Conservation (phyloP, 2,797 vertebrate genomes). For the Cirrhinus molitorella region DNA sequence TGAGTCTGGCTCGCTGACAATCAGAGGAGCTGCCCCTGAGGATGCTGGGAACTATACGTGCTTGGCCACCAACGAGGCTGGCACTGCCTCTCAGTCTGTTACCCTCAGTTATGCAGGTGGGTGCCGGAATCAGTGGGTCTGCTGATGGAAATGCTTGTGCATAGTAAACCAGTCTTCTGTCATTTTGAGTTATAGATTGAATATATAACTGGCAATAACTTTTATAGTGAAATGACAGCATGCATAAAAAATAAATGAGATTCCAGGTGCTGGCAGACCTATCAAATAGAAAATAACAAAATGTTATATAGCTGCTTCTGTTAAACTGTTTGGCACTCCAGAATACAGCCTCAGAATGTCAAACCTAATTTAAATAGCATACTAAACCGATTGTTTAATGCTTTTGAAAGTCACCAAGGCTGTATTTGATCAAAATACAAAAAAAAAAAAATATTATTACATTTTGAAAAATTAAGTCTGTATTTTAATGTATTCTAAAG, state of each 20-base stretch:
- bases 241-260: conserved; percentile 1
- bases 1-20: conserved; percentile 81
- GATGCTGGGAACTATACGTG: conserved; percentile 94
- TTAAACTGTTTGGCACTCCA: background rate
- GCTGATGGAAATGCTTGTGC: background rate
- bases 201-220: background rate
- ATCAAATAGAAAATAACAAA: background rate
- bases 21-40: conserved; percentile 81
- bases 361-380: background rate
- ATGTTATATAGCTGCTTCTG: background rate
- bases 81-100: conserved; percentile 78
- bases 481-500: background rate
- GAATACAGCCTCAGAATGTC: background rate
- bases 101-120: conserved; percentile 84
- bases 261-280: background rate
- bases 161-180: background rate
- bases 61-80: conserved; percentile 81
- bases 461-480: too few relatives aligned
- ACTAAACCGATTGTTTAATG: background rate
- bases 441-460: background rate
- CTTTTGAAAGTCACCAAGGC: background rate
- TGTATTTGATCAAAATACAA: background rate
- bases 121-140: background rate
- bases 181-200: conserved; percentile 11
- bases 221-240: conserved; percentile 19